Evolutionary conservation across 2,888 invertebrate species (phyloP), one percentile per base, ranked within the genome.

Genomic region (Xylota segnis): DNA sequence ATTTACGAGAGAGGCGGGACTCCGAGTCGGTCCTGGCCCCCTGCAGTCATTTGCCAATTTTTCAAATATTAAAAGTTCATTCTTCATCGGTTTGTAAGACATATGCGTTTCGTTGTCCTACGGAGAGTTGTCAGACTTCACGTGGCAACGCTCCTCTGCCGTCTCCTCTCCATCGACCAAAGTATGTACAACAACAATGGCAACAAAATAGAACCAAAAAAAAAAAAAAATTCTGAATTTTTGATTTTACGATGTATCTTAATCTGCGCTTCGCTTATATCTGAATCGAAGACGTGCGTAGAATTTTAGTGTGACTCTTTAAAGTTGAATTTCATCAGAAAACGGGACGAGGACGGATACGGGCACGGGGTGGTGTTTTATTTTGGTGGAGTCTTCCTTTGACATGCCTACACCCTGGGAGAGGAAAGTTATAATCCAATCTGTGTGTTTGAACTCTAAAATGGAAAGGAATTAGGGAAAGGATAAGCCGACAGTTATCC

Each of bases 221-320:
- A 3, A 16, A 34, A 45, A 3, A 23, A 40, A 45, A 54, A 65
- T 68, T 70, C 61, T 61, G 68, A 77, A 70, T 77, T 77, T 77
- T 70, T 52, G 52, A 77, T 77, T 77, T 70, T 61, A 78, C 78
- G 78, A 70, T 78, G 78, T 71, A 78, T 78, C 78, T 78, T 78
- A 70, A 78, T 78, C 78, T 78, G 45, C 54, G 56, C 63, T 61
- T 45, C 37, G 65, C 37, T 66, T 61, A 34, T 61, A 63, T 61
- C 56, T 70, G 63, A 71, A 78, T 63, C 37, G 70, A 56, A 63
- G 63, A 78, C 78, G 78, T 78, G 78, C 45, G 70, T 71, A 27
- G 78, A 78, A 78, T 78, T 71, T 54, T 9, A 14, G n/a, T 14
- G 23, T 2, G 43, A 32, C 50, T 70, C 43, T 61, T 77, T 68